These are phyloP conservation scores for Siphlonurus alternatus DNA, from an alignment of 2,888 invertebrate genomes.

Conservation along the genomic window DNA sequence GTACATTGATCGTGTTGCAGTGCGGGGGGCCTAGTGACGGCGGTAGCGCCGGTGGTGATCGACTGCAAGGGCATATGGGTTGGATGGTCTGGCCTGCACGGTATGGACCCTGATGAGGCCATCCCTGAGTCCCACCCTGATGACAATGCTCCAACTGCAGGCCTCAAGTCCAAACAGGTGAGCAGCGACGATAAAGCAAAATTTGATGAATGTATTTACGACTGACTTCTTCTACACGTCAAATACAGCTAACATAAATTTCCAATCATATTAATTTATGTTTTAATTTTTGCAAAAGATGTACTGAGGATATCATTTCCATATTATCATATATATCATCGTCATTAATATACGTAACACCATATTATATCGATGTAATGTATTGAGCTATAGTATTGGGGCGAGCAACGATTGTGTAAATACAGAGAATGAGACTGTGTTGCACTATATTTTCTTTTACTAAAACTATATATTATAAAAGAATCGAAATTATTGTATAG, in stretches of 20 bases:
- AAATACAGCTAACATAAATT: too few relatives aligned
- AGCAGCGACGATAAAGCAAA: constrained; percentile 13
- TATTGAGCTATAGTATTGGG: too few relatives aligned
- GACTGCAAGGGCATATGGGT: constrained; percentile 75
- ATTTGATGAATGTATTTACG: not conserved
- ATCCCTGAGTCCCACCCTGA: constrained; percentile 77
- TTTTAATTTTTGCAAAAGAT: not conserved
- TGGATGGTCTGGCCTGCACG: constrained; percentile 78
- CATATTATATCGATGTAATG: too few relatives aligned
- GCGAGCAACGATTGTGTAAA: too few relatives aligned
- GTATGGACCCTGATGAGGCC: constrained; percentile 54
- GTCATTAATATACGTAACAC: too few relatives aligned
- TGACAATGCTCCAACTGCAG: constrained; percentile 75
- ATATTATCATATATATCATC: too few relatives aligned
- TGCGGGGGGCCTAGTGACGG: constrained; percentile 79
- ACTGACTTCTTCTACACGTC: not conserved
- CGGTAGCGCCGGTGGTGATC: constrained; percentile 79
- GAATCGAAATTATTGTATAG: too few relatives aligned
- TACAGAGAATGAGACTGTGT: too few relatives aligned
- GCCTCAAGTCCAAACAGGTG: constrained; percentile 66
- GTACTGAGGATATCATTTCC: not conserved
- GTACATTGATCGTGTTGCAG: too few relatives aligned
- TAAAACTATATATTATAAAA: too few relatives aligned
- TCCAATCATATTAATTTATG: not conserved
- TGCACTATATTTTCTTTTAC: too few relatives aligned